Evolutionary conservation across 2,113 vertebrate genomes (phyloP).

Genomic region (Callithrix jacchus): DNA sequence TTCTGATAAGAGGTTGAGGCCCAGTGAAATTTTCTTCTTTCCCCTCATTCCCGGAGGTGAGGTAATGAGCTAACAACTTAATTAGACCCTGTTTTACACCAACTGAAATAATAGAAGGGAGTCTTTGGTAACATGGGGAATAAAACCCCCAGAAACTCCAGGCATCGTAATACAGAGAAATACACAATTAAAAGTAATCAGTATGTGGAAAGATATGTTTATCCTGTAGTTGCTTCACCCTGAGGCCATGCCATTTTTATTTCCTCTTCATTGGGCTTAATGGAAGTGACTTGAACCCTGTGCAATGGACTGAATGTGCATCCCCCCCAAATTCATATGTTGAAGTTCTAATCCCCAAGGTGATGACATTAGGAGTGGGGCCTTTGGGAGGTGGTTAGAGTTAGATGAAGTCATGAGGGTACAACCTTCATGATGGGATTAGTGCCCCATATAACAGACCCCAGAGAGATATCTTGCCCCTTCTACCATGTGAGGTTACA

Average conservation of each 20-base stretch:
- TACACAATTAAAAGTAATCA: neutral
- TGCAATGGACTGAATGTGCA: neutral
- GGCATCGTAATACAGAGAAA: neutral
- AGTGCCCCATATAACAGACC: neutral
- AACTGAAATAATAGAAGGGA: neutral
- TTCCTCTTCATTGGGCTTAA: neutral
- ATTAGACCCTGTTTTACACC: neutral
- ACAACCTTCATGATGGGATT: neutral
- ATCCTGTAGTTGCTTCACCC: neutral
- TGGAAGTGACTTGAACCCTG: neutral
- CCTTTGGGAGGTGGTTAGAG: neutral
- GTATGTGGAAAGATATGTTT: neutral
- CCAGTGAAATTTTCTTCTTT: constrained; percentile 44
- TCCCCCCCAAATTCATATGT: neutral
- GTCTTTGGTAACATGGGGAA: neutral
- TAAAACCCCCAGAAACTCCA: neutral
- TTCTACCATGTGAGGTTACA: neutral
- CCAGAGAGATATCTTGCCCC: neutral
- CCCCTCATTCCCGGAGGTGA: constrained; percentile 26
- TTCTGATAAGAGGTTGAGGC: constrained; percentile 39
- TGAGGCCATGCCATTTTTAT: neutral
- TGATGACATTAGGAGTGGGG: neutral
- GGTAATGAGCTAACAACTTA: neutral
- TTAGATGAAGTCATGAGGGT: neutral
- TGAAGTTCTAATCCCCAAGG: neutral